Percentiles rank a stretch among this genome's conserved stretches.
These are phyloP conservation scores for Discoglossus pictus DNA, from an alignment of 2,797 vertebrate species.

Conservation along the genomic window DNA sequence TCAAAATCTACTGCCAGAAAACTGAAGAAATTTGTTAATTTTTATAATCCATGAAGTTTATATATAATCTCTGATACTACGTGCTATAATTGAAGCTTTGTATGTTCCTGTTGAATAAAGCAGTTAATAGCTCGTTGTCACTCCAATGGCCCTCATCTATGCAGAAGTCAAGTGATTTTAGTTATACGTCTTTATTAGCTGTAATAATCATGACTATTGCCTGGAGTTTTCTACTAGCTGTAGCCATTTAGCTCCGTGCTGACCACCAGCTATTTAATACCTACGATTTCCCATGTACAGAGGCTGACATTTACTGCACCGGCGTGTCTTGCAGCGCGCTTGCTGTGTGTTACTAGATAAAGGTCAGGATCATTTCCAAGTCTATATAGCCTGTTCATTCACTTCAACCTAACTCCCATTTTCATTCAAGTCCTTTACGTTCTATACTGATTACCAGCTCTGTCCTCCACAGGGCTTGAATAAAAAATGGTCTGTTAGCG, in stretches of 20 bases:
- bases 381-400: not conserved
- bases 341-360: slow-evolving; percentile 15
- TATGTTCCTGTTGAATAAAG: no score
- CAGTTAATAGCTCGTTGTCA: no score
- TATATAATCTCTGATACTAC: no score
- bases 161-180: no score
- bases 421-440: slow-evolving; percentile 4
- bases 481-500: not conserved
- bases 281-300: slow-evolving; percentile 10
- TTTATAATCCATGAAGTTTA: no score
- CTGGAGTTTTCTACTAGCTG: not conserved
- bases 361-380: slow-evolving; percentile 34
- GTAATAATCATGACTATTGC: not conserved
- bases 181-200: not conserved
- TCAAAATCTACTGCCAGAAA: no score
- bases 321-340: not conserved
- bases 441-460: not conserved
- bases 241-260: not conserved
- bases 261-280: slow-evolving; percentile 15
- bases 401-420: not conserved
- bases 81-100: no score
- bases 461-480: not conserved
- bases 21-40: no score
- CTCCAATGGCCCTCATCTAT: no score
- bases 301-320: slow-evolving; percentile 29